Evolutionary conservation across 2,797 vertebrate genomes (phyloP), one percentile per base, ranked within the genome.

Genomic region (Pipistrellus pygmaeus): DNA sequence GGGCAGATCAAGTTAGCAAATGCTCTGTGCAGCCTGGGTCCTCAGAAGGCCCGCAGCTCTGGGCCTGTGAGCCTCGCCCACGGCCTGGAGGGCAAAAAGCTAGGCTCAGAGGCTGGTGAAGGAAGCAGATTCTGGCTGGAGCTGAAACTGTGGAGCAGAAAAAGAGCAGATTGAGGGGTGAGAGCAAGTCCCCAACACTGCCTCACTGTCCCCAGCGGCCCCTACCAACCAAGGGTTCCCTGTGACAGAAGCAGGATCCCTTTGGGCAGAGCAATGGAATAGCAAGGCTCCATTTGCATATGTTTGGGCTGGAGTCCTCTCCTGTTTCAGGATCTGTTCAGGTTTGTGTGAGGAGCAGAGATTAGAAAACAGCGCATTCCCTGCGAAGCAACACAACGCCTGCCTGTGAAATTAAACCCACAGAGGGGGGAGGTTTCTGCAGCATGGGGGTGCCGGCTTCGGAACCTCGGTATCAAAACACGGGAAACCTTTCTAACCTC

Each of bases 301-400:
- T 27, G 46, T 64, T 44, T 64, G 18, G 38, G 41, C 18, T 85
- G 13, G 30, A 51, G 14, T 57, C 41, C 44, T 89, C 76, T 95
- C 88, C 66, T 64, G 6, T 93, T 95, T 96, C 91, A 66, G 8
- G 60, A 41, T 46, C 41, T 91, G 62, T 46, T 96, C 17, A 77
- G 48, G 78, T 90, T 66, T 84, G 48, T 30, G 18, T 69, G 78
- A 83, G 87, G 85, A 81, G 32, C 4, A 1, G 27, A 93, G 94
- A 93, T 94, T 83, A 77, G 76, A 44, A 93, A 94, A 71, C 41
- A 46, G 87, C 20, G 20, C 21, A n/a, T 87, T 85, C 18, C n/a
- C 14, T 20, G 75, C 48, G 68, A 51, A 23, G n/a, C 44, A 72
- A 27, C 21, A 60, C 14, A 48, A 69, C 82, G 71, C 27, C 30